Base-by-base conservation (phyloP, 2,113 vertebrate species). In the Platycercus adscitus region DNA sequence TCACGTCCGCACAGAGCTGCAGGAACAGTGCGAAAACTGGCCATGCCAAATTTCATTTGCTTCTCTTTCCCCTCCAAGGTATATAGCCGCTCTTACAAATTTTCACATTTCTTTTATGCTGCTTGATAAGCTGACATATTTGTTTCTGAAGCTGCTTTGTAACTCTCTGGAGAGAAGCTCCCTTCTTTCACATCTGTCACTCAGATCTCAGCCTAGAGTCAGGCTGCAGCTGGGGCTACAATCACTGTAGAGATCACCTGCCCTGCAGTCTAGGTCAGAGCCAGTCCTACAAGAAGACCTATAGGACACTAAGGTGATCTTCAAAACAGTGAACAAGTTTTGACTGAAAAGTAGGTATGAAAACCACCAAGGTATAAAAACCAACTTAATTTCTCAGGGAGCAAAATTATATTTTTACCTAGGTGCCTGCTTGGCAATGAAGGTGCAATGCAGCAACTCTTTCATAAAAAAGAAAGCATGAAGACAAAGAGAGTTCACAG, bases 101-200 rank as follows among this genome's bases (percentile, higher is more conserved):
- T 21, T 53, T 68, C 28, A 31, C 0, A 0, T 73, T 31, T 68
- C 19, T 66, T 85, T 80, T 47, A 31, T 4, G 4, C 17, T 47
- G 9, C 25, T 47, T 16, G 24, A 21, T 68, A 68, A 31, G 25
- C 24, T 47, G 46, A 31, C 0, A 1, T 0, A 0, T 33, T 78
- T 65, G 37, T 72, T 79, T 79, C 50, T 25, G 58, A 58, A 65
- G 26, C 33, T 50, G 37, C 12, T 88, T 70, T 52, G 14, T 47
- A 43, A 6, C 5, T 17, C 9, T 3, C 6, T 39, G 15, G 8
- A 10, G 26, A 0, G 17, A 50, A 63, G 10, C 9, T 81, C 11
- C 10, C 21, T 86, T 7, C 25, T 55, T 64, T 24, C 31, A 2
- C 2, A 11, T 18, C 12, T 69, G 10, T 15, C 35, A 9, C 7